Conservation (phyloP, 2,113 vertebrate species). For the Anthoscopus minutus region DNA sequence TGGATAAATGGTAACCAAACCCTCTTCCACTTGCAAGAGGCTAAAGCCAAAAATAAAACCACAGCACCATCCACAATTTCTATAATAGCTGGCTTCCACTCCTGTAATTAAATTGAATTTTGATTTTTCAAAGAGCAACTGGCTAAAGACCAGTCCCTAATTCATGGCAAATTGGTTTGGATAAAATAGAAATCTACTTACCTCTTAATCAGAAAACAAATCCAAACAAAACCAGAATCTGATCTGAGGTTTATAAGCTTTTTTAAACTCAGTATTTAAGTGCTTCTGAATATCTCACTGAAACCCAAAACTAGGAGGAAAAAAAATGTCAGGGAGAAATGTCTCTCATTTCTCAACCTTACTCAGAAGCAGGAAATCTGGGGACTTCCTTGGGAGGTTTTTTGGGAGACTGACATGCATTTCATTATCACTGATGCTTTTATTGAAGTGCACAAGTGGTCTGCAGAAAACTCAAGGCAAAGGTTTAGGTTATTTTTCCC, state of each 20-base stretch:
- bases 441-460: not conserved
- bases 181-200: not conserved
- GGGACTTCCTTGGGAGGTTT: not conserved
- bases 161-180: not conserved
- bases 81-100: not conserved
- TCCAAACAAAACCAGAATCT: conserved; percentile 1
- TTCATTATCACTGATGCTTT: not conserved
- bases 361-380: not conserved
- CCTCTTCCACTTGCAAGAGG: not conserved
- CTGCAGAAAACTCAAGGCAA: not conserved
- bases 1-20: not conserved
- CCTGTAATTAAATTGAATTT: not conserved
- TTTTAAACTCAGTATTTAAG: not conserved
- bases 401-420: not conserved
- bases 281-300: not conserved
- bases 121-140: not conserved
- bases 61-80: not conserved
- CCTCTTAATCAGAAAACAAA: not conserved
- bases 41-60: conserved; percentile 24
- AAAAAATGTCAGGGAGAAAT: not conserved
- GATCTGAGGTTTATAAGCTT: not conserved
- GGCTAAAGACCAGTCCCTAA: not conserved
- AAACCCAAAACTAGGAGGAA: not conserved
- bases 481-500: not conserved
- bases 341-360: not conserved